Percentiles rank a stretch among this genome's conserved stretches.
phyloP scores from a whole-genome alignment of 2,113 vertebrate genomes.

The Morone saxatilis region DNA sequence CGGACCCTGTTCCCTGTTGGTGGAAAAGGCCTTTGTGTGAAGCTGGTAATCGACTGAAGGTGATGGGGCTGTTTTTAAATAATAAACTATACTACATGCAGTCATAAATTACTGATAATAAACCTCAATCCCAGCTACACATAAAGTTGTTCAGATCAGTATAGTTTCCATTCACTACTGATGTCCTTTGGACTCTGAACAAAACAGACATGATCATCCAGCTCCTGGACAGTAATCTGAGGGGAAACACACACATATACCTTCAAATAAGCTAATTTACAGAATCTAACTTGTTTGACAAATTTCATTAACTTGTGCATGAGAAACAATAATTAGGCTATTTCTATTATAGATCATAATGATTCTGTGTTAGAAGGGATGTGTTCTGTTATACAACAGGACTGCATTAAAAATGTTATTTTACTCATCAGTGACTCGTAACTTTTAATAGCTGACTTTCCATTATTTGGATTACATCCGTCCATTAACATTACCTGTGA shows the following conservation, averaged over 20 bases:
- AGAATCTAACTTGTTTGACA: neutral
- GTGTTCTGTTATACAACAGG: slow-evolving; percentile 21
- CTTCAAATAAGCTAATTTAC: neutral
- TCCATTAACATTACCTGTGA: slow-evolving; percentile 31
- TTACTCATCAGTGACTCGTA: slow-evolving; percentile 43
- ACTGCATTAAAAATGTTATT: slow-evolving; percentile 45
- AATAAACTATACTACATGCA: too few relatives aligned
- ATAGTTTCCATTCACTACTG: too few relatives aligned
- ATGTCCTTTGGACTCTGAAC: neutral
- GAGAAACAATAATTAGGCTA: slow-evolving; percentile 38
- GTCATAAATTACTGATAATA: too few relatives aligned
- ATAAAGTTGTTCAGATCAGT: too few relatives aligned
- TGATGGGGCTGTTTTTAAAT: too few relatives aligned
- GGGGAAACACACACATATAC: neutral
- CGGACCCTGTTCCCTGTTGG: too few relatives aligned
- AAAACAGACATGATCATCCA: neutral
- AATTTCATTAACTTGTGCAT: slow-evolving; percentile 18
- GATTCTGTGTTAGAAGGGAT: slow-evolving; percentile 25
- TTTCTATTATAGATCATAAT: slow-evolving; percentile 3
- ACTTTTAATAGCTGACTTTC: slow-evolving; percentile 24
- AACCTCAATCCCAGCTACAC: too few relatives aligned
- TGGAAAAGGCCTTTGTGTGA: too few relatives aligned
- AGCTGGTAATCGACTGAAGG: too few relatives aligned
- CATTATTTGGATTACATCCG: slow-evolving; percentile 29
- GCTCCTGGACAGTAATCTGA: neutral